These are phyloP conservation scores for Bathynomus jamesi DNA, from an alignment of 1,140 invertebrate species.

Conservation along the genomic window DNA sequence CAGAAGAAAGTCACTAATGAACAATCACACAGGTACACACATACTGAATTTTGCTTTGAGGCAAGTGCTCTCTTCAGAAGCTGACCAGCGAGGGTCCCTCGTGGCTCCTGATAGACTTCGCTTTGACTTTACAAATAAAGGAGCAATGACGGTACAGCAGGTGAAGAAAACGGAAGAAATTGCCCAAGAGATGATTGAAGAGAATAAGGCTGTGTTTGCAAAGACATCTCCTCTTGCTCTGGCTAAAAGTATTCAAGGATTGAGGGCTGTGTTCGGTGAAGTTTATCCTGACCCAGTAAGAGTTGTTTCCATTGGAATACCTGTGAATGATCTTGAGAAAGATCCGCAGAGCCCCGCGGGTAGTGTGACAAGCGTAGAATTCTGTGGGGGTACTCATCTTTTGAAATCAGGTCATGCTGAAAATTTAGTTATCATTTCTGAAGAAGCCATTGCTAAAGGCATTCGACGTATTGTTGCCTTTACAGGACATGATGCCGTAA, in stretches of 20 bases:
- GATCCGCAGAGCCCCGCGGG: conserved; percentile 73
- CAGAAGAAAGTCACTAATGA: conserved; percentile 84
- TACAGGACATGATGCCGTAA: conserved; percentile 86
- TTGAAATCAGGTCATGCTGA: conserved; percentile 81
- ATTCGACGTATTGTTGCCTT: conserved; percentile 94
- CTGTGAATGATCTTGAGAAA: conserved; percentile 78
- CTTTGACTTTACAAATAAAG: conserved; percentile 97
- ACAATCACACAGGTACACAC: conserved; percentile 98
- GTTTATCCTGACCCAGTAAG: conserved; percentile 98
- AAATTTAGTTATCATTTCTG: conserved; percentile 88
- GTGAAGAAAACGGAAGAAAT: conserved; percentile 76
- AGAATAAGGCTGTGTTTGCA: conserved; percentile 78
- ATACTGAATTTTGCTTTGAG: conserved; percentile 90
- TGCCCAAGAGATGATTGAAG: conserved; percentile 65
- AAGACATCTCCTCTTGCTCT: conserved; percentile 73
- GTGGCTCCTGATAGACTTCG: conserved; percentile 91
- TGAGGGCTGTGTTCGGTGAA: conserved; percentile 98
- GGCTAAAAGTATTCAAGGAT: conserved; percentile 86
- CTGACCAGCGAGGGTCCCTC: conserved; percentile 95
- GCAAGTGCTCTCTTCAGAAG: conserved; percentile 76
- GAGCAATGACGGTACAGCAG: conserved; percentile 76
- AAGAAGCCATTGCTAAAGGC: conserved; percentile 98
- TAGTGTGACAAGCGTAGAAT: conserved; percentile 89
- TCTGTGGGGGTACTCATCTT: conserved; percentile 98
- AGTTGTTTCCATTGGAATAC: conserved; percentile 87